Conservation (phyloP, 2,797 vertebrate genomes). For the Sebastes reedi region DNA sequence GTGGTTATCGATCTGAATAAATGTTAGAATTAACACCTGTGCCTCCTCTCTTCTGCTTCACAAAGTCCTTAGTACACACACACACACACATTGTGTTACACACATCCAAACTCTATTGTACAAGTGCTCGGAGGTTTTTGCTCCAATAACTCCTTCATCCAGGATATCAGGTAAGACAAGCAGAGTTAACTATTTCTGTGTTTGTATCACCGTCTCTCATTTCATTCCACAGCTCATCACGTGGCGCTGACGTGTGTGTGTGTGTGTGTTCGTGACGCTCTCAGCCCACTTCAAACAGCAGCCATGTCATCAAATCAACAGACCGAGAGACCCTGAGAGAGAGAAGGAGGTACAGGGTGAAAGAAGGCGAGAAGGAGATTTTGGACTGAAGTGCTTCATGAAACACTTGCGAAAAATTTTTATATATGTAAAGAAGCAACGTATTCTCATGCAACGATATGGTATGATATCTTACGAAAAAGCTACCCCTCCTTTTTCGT, state of each 20-base stretch:
- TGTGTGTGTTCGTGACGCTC: neutral
- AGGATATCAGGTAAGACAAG: neutral
- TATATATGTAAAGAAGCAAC: too few relatives aligned
- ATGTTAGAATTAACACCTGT: too few relatives aligned
- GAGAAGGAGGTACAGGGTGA: neutral
- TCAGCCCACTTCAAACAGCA: constrained; percentile 43
- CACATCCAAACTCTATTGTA: neutral
- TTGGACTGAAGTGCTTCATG: neutral
- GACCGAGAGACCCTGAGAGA: neutral
- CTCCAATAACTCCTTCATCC: neutral
- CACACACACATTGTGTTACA: neutral
- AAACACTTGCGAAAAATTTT: neutral
- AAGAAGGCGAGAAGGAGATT: neutral
- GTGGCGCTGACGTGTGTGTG: neutral
- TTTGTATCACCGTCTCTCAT: constrained; percentile 25
- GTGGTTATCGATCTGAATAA: neutral
- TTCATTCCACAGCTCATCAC: constrained; percentile 21
- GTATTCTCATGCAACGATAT: too few relatives aligned
- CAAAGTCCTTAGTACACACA: neutral
- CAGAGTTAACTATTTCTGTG: constrained; percentile 6
- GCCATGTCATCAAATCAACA: constrained; percentile 36
- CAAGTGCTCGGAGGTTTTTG: neutral
- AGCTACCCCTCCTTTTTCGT: too few relatives aligned
- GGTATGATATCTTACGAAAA: too few relatives aligned
- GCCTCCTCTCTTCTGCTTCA: too few relatives aligned